Evolutionary conservation across 2,888 invertebrate species (phyloP).

Genomic region (Coelinius sp.): DNA sequence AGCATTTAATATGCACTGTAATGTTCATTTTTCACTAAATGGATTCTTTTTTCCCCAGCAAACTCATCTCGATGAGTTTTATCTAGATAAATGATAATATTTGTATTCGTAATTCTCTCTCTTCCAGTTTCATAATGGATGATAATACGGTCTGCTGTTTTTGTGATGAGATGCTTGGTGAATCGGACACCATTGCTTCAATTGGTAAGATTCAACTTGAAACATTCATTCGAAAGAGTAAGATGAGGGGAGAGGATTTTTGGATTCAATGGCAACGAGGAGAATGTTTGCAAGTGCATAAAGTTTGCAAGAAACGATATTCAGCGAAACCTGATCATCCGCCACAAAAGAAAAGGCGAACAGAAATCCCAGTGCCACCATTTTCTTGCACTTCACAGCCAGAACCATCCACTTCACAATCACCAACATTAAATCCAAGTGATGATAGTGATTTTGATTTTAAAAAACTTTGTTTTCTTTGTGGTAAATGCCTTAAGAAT

Average conservation of each 20-base stretch:
- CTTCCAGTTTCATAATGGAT: background rate
- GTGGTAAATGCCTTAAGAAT: constrained; percentile 8
- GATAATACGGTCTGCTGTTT: background rate
- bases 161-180: background rate
- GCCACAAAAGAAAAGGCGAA: background rate
- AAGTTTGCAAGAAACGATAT: constrained; percentile 6
- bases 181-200: background rate
- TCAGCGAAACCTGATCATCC: background rate
- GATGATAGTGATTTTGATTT: constrained; percentile 17
- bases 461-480: constrained; percentile 17
- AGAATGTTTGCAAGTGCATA: background rate
- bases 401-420: background rate
- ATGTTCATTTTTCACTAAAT: too few species aligned
- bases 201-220: background rate
- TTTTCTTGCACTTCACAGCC: background rate
- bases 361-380: constrained; percentile 5
- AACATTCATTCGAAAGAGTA: constrained; percentile 19
- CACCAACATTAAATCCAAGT: background rate
- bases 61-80: too few species aligned
- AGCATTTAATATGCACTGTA: too few species aligned
- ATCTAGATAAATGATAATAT: constrained; percentile 1
- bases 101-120: too few species aligned
- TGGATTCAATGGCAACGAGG: constrained; percentile 1
- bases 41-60: too few species aligned
- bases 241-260: constrained; percentile 14